Base-by-base conservation (phyloP, 2,888 invertebrate genomes). In the Danaus chrysippus region DNA sequence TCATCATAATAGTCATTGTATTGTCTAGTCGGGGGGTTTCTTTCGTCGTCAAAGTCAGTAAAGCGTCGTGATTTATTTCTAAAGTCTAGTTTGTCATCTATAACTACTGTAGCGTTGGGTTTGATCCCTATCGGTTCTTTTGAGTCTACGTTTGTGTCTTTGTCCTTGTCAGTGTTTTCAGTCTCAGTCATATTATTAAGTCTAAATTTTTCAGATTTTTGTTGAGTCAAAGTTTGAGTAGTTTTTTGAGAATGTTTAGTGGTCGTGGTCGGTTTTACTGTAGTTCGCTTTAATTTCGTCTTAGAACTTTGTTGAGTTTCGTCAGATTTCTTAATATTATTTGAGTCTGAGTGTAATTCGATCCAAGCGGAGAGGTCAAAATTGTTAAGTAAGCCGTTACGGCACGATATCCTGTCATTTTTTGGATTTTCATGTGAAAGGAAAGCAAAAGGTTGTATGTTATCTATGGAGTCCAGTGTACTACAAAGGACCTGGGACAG, bases 401-500 rank as follows among this genome's bases (percentile, higher is more conserved):
- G 76, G 73, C 95, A 95, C 0, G 92, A 81, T 49, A 93, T 78
- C 61, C 94, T 85, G 56, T 84, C 81, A 72, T 95, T 95, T 72
- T 92, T 92, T 59, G 91, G 81, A 61, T 91, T 86, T 71, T 94
- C 94, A 0, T 92, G 80, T 10, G 93, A 87, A 6, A 95, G 86
- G 76, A 95, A 94, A 0, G 93, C 94, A 71, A 95, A 95, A 0
- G 94, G 94, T 76, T 95, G 95, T 46, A 95, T 86, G 15, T 92
- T 94, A 67, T 93, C 92, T 49, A 95, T 92, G 43, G 92, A 92
- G 70, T 92, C 93, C 71, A 94, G 86, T 0, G 94, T 94, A 56
- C 92, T 91, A 74, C 95, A 95, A 9, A 95, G 84, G 2, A 96
- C 92, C 76, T 96, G 94, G 0, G 96, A 93, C 53, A 96, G 85